These are phyloP conservation scores for Scaptodrosophila lebanonensis DNA, from an alignment of 1,140 invertebrate genomes.

Conservation along the genomic window DNA sequence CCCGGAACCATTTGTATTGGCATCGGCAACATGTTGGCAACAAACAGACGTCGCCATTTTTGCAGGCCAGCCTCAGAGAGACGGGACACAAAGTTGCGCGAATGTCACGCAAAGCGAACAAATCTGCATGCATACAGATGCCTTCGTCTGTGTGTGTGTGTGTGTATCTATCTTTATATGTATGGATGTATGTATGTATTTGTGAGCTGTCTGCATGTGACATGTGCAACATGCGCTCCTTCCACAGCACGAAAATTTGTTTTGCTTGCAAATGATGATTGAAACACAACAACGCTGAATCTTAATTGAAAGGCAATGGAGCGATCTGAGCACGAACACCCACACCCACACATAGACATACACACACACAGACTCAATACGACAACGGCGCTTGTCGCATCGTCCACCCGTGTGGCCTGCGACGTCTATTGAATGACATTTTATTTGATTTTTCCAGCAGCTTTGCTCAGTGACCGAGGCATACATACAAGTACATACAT, in stretches of 20 bases:
- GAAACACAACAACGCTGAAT: conserved; percentile 37
- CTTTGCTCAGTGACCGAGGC: too few species aligned
- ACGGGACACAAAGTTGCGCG: conserved; percentile 7
- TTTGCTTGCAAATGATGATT: conserved; percentile 40
- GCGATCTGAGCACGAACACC: too few species aligned
- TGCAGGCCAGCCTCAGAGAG: conserved; percentile 11
- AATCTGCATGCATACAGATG: conserved; percentile 12
- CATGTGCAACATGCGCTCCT: conserved; percentile 19
- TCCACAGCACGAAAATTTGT: conserved; percentile 43
- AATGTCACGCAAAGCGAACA: conserved; percentile 16
- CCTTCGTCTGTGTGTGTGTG: not conserved
- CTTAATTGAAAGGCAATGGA: conserved; percentile 38
- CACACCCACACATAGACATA: conserved; percentile 2
- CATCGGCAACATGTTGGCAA: conserved; percentile 44
- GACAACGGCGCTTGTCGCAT: too few species aligned
- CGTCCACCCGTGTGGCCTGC: too few species aligned
- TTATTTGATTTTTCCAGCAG: too few species aligned
- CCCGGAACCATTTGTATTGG: conserved; percentile 26
- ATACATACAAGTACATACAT: too few species aligned
- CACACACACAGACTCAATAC: too few species aligned
- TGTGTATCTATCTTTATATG: not conserved
- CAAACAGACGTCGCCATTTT: too few species aligned
- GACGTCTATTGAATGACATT: too few species aligned
- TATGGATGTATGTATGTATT: too few species aligned
- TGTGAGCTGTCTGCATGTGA: not conserved